Evolutionary conservation across 2,113 vertebrate genomes (phyloP).

Genomic region (Neolamprologus caudopunctatus): DNA sequence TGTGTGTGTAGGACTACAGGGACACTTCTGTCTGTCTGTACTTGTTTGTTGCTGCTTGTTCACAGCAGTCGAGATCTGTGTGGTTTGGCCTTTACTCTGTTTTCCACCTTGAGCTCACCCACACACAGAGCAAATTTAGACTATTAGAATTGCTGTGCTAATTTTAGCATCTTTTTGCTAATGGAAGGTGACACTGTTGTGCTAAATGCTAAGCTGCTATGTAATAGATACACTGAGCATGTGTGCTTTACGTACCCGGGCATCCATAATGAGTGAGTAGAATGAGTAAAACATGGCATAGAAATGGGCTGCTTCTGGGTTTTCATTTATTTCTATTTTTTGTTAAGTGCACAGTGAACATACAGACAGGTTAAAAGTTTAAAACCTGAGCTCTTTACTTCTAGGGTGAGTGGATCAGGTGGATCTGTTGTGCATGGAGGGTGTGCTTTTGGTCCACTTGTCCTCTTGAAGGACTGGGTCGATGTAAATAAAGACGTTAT

Average conservation of each 20-base stretch:
- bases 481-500: neutral
- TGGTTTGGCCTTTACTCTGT: neutral
- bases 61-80: neutral
- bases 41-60: neutral
- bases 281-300: neutral
- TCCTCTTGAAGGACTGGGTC: neutral
- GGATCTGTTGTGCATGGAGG: neutral
- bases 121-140: neutral
- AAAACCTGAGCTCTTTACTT: neutral
- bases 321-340: neutral
- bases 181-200: slow-evolving; percentile 19
- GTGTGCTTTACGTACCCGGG: neutral
- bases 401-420: neutral
- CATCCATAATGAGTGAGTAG: neutral
- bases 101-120: neutral
- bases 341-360: neutral
- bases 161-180: slow-evolving; percentile 22
- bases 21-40: neutral
- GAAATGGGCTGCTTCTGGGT: neutral
- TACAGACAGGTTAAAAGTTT: too few species aligned
- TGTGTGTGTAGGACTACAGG: neutral
- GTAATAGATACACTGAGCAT: neutral
- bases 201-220: slow-evolving; percentile 1
- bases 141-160: neutral
- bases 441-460: neutral